These are phyloP conservation scores for Tiliacea citrago DNA, from an alignment of 2,888 invertebrate species.

Conservation along the genomic window DNA sequence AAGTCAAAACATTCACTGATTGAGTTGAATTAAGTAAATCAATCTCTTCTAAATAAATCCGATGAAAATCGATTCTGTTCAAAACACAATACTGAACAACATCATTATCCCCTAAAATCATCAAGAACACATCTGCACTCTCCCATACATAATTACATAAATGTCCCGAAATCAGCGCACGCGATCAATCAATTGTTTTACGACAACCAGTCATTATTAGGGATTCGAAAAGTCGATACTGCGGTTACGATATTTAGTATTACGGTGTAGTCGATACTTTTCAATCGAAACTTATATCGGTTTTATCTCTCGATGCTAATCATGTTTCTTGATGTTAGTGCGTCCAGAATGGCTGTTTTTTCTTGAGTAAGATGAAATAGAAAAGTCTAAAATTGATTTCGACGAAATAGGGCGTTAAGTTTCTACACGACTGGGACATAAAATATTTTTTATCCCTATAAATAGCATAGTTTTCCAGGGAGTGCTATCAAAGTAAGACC, in stretches of 20 bases:
- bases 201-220: constrained; percentile 53
- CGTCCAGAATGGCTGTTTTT: not conserved
- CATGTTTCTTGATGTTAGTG: not conserved
- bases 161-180: constrained; percentile 42
- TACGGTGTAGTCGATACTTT: constrained; percentile 1
- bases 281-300: not conserved
- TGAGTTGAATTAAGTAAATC: not conserved
- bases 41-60: not conserved
- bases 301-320: not conserved
- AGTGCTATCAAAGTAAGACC: not conserved
- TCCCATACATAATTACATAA: constrained; percentile 37
- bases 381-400: not conserved
- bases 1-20: not conserved
- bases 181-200: constrained; percentile 62
- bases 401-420: not conserved
- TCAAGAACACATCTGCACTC: constrained; percentile 43
- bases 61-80: not conserved
- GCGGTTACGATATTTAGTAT: not conserved
- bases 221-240: constrained; percentile 19
- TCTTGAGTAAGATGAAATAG: not conserved
- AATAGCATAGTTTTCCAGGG: not conserved
- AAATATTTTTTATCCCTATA: too few relatives aligned
- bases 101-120: constrained; percentile 23
- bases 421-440: not conserved
- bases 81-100: not conserved